These are phyloP conservation scores for Oxystoma pomonae DNA, from an alignment of 2,888 invertebrate species.

Conservation along the genomic window DNA sequence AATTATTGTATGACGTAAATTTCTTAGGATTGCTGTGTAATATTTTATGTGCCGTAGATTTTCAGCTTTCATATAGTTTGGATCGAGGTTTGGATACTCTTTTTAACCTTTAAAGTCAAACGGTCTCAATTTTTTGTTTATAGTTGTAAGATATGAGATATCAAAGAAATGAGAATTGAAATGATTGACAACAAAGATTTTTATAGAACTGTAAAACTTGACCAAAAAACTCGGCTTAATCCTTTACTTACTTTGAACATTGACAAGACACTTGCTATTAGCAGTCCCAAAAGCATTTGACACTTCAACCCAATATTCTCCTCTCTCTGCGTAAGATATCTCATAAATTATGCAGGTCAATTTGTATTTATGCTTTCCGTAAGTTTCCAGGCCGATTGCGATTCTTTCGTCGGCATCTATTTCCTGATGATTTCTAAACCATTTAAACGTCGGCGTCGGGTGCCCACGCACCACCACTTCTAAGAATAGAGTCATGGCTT, in stretches of 20 bases:
- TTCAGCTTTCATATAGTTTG: no score
- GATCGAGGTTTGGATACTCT: no score
- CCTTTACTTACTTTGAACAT: constrained; percentile 21
- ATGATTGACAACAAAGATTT: no score
- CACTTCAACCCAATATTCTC: constrained; percentile 19
- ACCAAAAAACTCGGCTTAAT: no score
- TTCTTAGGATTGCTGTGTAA: no score
- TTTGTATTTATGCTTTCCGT: constrained; percentile 20
- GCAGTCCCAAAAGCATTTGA: constrained; percentile 14
- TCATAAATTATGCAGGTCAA: constrained; percentile 15
- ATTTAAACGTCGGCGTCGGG: constrained; percentile 20
- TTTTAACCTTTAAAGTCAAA: no score
- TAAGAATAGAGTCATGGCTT: constrained; percentile 11
- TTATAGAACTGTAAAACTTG: no score
- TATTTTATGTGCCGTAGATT: no score
- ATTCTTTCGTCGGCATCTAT: constrained; percentile 18
- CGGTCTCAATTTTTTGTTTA: no score
- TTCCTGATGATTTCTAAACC: constrained; percentile 23
- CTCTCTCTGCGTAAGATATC: constrained; percentile 21
- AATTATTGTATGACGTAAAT: no score
- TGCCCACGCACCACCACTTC: constrained; percentile 17
- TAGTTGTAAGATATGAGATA: no score
- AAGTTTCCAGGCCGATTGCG: constrained; percentile 19
- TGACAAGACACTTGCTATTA: constrained; percentile 17
- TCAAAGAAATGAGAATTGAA: no score